A percentile compares a stretch with the other conserved stretches of the same genome.
These are phyloP conservation scores for Phrynocephalus guinanensis DNA, from an alignment of 2,797 vertebrate species.

Conservation along the genomic window DNA sequence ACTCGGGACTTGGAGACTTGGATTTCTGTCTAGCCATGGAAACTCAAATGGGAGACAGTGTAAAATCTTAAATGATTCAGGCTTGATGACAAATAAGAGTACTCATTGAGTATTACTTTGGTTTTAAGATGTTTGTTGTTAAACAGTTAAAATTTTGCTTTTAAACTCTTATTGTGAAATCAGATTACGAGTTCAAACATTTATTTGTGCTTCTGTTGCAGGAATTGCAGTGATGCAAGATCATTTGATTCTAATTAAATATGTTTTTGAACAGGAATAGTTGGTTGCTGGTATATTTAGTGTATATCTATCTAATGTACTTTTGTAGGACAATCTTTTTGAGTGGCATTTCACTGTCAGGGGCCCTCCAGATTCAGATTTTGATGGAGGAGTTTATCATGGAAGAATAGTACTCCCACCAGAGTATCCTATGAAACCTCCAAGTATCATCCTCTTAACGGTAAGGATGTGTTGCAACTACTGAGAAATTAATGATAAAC, in stretches of 20 bases:
- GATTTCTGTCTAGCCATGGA: no score
- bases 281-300: background rate
- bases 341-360: conserved; percentile 99
- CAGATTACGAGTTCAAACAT: background rate
- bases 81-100: background rate
- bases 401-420: conserved; percentile 95
- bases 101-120: background rate
- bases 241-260: background rate
- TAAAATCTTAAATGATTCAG: no score
- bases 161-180: background rate
- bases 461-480: conserved; percentile 77
- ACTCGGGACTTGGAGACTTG: background rate
- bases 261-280: background rate
- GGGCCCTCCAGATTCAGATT: conserved; percentile 96
- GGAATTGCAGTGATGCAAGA: background rate
- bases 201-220: background rate
- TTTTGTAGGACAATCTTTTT: conserved; percentile 95
- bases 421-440: conserved; percentile 98
- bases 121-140: background rate
- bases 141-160: background rate
- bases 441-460: conserved; percentile 97
- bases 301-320: accelerated
- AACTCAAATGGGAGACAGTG: no score
- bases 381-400: conserved; percentile 95
- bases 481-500: background rate